Evolutionary conservation across 1,140 invertebrate species (phyloP), one percentile per base, ranked within the genome.

Genomic region (Drosophila littoralis): DNA sequence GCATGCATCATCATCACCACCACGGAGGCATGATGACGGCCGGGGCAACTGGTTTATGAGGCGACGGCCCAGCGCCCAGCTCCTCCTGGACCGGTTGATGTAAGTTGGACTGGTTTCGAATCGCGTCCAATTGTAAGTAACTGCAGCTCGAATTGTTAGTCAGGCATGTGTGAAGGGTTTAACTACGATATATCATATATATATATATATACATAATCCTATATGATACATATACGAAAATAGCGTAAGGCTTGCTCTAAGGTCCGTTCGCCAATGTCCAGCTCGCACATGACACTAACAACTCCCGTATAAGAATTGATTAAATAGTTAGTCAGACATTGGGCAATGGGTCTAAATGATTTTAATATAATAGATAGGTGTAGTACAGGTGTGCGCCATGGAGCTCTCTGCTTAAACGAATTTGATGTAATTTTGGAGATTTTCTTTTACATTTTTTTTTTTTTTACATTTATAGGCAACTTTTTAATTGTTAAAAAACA

Each of bases 1-100:
- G 91, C 33, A 92, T 92, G 90, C 90, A 90, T 69, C 84, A 92
- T 55, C 92, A 92, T 64, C 83, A 91, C 33, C 88, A 91, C 59
- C 83, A 91, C 33, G 91, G 91, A 36, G 91, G 91, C 17, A 92
- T 91, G 84, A 90, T 91, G 84, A 81, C 91, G 12, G 88, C 91
- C 10, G 90, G 90, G 15, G 91, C 91, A 42, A 92, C 91, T 6
- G 90, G 91, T 6, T 91, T 92, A 92, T 92, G 90, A 92, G 77
- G 59, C 60, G 4, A 3, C 51, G 13, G 45, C 38, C 15, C 17
- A 36, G 22, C 22, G 22, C 33, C 43, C 22, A 35, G 28, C 42
- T 40, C 17, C 51, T 43, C 45, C 43, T 10, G 32, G 45, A 28
- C 15, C 63, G 59, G 57, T 71, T 68, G 55, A 22, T 46, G 22